Evolutionary conservation across 2,888 invertebrate species (phyloP), one percentile per base, ranked within the genome.

Genomic region (Temnothorax rugatulus): DNA sequence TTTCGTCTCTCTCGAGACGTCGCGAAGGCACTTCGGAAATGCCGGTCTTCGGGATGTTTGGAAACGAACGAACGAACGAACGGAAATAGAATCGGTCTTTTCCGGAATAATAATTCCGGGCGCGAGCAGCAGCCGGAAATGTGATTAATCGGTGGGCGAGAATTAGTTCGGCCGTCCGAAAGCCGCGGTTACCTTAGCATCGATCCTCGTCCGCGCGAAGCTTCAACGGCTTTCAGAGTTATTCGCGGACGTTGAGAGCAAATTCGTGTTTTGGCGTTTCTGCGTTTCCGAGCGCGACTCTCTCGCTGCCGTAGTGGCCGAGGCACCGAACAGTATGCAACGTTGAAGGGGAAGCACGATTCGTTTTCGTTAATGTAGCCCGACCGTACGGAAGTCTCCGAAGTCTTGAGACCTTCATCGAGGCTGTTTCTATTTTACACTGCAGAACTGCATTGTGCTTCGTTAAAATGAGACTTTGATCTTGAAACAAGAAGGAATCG

Each of bases 201-300:
- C 79, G 74, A 81, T 81, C 79, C 74, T 59, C 79, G 79, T 81
- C 74, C 79, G 47, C 74, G 79, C 47, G 79, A 59, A 59, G 79
- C 79, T 73, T 73, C 86, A 87, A 64, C 59, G 66, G 54, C 69
- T 81, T 87, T 87, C 77, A 82, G 84, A 69, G 82, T 86, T 87
- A 87, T 89, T 89, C 86, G 84, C 85, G 68, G 61, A 50, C 64
- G 57, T 73, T 71, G 76, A 76, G 82, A 59, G 63, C 85, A 76
- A 88, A 84, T 87, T 84, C 89, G 82, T 85, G 89, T 83, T 84
- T 81, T 61, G 74, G 75, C 82, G 84, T 85, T 76, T 84, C 82
- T 47, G 59, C 71, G 73, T 81, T 81, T 81, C 74, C 79, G 74
- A 59, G 74, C 47, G 74, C 47, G 74, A 81, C 57, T 59, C 74